These are phyloP conservation scores for Prionace glauca DNA, from an alignment of 2,797 vertebrate genomes.

Conservation along the genomic window DNA sequence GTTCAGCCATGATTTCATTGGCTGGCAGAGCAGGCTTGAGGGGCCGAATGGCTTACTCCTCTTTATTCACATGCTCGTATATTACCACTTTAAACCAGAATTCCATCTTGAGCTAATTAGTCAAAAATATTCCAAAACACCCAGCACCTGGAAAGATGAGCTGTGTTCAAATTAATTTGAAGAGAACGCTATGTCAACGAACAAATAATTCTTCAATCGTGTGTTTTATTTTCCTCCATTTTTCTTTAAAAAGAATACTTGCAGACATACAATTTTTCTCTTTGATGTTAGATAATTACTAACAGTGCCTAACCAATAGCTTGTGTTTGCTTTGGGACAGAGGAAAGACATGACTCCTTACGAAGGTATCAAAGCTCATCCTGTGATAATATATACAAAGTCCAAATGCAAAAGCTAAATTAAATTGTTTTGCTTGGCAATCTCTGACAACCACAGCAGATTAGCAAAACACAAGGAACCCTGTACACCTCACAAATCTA, in stretches of 20 bases:
- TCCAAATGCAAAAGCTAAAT: not conserved
- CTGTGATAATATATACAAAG: not conserved
- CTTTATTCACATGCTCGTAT: too few relatives aligned
- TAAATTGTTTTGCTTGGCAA: not conserved
- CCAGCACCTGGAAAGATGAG: not conserved
- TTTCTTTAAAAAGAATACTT: not conserved
- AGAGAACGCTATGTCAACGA: not conserved
- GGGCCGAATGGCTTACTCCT: too few relatives aligned
- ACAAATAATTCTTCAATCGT: not conserved
- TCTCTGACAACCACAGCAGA: not conserved
- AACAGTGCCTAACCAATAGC: not conserved
- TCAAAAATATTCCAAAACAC: not conserved
- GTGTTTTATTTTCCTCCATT: not conserved
- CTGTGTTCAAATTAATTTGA: not conserved
- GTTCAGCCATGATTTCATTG: too few relatives aligned
- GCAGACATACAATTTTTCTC: not conserved
- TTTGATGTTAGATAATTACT: not conserved
- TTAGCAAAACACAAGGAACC: not conserved
- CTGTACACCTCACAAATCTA: not conserved
- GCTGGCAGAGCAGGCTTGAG: too few relatives aligned
- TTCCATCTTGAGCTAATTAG: not conserved
- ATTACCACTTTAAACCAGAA: not conserved
- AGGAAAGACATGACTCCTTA: not conserved
- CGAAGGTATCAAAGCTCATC: not conserved
- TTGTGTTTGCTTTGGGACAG: not conserved